Conservation (phyloP, 2,797 vertebrate species). For the Pseudocheirus occidentalis region DNA sequence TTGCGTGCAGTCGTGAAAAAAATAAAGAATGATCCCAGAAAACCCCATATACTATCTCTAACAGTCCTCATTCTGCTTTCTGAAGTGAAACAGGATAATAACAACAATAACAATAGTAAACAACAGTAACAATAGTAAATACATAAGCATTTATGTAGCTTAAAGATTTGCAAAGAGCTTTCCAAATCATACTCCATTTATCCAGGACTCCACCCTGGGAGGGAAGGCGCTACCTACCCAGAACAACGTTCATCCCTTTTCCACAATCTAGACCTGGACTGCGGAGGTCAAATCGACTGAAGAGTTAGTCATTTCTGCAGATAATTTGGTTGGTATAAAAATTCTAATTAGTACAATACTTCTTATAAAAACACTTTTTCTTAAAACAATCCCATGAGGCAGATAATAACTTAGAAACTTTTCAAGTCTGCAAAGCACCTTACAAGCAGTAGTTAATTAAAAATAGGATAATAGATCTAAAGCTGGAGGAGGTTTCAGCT, state of each 20-base stretch:
- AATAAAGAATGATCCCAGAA: neutral
- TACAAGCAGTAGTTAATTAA: neutral
- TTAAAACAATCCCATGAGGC: neutral
- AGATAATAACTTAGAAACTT: neutral
- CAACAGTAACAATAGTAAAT: neutral
- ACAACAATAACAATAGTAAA: neutral
- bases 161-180: neutral
- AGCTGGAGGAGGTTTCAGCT: neutral
- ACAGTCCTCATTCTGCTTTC: neutral
- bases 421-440: neutral
- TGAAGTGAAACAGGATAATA: neutral
- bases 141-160: neutral
- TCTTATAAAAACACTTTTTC: neutral
- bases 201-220: neutral
- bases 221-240: neutral
- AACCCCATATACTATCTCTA: neutral
- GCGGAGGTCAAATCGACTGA: neutral
- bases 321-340: neutral
- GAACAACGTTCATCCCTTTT: neutral
- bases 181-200: neutral
- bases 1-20: neutral
- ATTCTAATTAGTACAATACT: neutral
- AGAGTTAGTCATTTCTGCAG: neutral
- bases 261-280: neutral
- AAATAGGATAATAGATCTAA: neutral